Base-by-base conservation (phyloP, 2,888 invertebrate genomes). In the Drosophila subsilvestris region DNA sequence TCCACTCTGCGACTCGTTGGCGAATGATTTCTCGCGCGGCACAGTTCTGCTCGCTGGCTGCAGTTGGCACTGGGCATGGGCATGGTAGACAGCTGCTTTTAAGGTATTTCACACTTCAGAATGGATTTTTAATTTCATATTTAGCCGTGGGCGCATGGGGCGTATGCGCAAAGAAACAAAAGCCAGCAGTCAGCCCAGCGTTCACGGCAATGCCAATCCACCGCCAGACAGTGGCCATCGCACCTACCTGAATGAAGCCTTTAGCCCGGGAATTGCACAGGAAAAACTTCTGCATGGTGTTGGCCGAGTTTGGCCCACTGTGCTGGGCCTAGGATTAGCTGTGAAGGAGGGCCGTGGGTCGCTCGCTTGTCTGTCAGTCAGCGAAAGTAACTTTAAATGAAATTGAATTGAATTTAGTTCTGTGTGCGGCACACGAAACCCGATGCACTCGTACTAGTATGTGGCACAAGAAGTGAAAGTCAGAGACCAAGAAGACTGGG, bases 371-470 rank as follows among this genome's bases (percentile, higher is more conserved):
- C 86, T 89, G 86, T 89, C 89, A 88, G 75, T 89, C 87, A 86
- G 65, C 71, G 72, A 83, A 80, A 75, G 79, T 87, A 83, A 89
- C 86, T 87, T 89, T 87, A 87, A 87, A 89, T 86, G 88, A 88
- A 87, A 87, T 87, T 87, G 86, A 89, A 87, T 88, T 87, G 89
- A 83, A 87, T 89, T 89, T 87, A 78, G 81, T 80, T 88, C 72
- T 89, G 77, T 82, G 87, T 75, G 88, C 72, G 79, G 79, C 88
- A 85, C 83, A 86, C 83, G 88, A 83, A 70, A 83, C 79, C 75
- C 68, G 71, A 57, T 68, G 32, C 32, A 32, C 12, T 32, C 1
- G 75, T 73, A 44, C 12, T 12, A 1, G 73, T 73, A 44, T 55
- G 54, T 58, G 53, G 57, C 17, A 45, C 18, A 58, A 51, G 71